A percentile compares a stretch with the other conserved stretches of the same genome.
Conservation (phyloP, 2,113 vertebrate genomes). For the Chrysemys picta region DNA sequence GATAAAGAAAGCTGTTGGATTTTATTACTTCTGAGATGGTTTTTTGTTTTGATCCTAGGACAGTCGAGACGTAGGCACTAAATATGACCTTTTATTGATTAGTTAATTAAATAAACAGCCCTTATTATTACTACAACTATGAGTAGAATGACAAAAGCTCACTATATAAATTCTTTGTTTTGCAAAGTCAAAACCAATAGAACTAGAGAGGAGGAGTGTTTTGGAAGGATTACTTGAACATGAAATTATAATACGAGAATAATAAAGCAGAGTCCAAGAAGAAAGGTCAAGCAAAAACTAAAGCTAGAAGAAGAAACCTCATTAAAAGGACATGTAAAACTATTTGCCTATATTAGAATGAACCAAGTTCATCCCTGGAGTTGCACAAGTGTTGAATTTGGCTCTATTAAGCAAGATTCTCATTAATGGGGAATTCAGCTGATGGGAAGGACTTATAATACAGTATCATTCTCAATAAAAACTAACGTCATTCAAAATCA, state of each 20-base stretch:
- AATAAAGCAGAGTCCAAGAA: slow-evolving; percentile 19
- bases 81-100: neutral
- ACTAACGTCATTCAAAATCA: neutral
- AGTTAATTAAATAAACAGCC: neutral
- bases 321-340: slow-evolving; percentile 22
- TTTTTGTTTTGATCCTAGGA: neutral
- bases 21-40: neutral
- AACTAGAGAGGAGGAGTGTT: slow-evolving; percentile 20
- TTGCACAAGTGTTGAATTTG: slow-evolving; percentile 23
- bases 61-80: neutral
- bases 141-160: neutral
- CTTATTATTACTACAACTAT: neutral
- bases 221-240: neutral
- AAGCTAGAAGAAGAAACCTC: neutral
- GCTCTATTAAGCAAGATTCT: neutral
- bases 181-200: slow-evolving; percentile 7
- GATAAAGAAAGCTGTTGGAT: neutral
- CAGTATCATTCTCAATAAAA: neutral
- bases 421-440: neutral
- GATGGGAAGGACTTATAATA: neutral
- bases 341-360: slow-evolving; percentile 1
- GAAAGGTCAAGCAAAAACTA: neutral
- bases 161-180: neutral
- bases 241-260: slow-evolving; percentile 13
- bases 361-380: neutral